Base-by-base conservation (phyloP, 92 coral and sea anemone species). In the Desmophyllum pertusum region DNA sequence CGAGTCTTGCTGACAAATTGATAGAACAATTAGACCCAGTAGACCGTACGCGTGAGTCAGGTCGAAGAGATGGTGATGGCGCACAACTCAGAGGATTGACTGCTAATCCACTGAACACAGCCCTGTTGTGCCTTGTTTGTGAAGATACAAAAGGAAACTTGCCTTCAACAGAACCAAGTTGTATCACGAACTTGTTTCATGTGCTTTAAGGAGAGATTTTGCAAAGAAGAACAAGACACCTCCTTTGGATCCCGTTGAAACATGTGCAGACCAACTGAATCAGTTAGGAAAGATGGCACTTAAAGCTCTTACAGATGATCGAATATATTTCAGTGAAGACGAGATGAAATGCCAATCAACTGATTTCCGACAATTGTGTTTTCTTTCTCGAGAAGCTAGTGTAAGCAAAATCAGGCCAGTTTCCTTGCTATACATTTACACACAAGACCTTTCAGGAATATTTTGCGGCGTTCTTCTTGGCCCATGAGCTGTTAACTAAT, bases 391-490 rank as follows among this genome's bases (percentile, higher is more conserved):
- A n/a, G 86, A 73, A 29, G 79, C 76, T 14, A 73, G 86, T 57
- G 37, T 63, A 27, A 70, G 77, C 53, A 73, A 73, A 73, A 35
- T 83, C 8, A 73, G 57, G 27, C 31, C 73, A 27, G 37, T 10
- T 17, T n/a, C 38, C 66, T 48, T 83, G 79, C 35, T 83, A 52
- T 10, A 37, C 86, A 10, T 83, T 83, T 19, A 57, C 77, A 6
- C 86, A 83, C 86, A 83, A 83, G 52, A 83, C 86, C 15, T 43
- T 83, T 29, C 86, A 83, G 73, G 86, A 6, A 8, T 21, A 17
- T 61, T 65, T 39, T 42, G 70, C 70, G 9, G 82, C 70, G 29
- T 65, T 40, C 36, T 30, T 40, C 68, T 6, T 53, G 73, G 59
- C 37, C 11, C 52, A 78, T 8, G 43, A 29, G 23, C 1, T 78